These are phyloP conservation scores for Cyanoramphus novaezelandiae DNA, from an alignment of 2,113 vertebrate species.

Conservation along the genomic window DNA sequence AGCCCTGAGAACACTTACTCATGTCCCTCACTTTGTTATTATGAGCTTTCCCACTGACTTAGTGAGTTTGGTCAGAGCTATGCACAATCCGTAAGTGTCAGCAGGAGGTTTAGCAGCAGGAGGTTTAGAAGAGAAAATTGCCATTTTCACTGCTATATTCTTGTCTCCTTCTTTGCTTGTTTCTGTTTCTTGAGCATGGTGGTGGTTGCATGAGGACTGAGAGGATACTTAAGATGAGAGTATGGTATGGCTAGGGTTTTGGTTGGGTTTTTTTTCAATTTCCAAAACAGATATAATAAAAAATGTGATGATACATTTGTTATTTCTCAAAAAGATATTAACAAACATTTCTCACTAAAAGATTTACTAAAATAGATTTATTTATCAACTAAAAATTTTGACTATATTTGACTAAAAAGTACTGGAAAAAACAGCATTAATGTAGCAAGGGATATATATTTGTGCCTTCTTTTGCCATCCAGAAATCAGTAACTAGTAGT, in stretches of 20 bases:
- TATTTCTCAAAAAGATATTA: not conserved
- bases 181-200: not conserved
- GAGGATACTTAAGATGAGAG: not conserved
- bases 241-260: not conserved
- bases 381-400: not conserved
- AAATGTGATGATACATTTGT: not conserved
- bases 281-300: not conserved
- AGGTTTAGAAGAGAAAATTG: not conserved
- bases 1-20: not conserved
- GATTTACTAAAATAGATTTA: not conserved
- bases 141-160: not conserved
- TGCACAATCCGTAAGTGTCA: not conserved
- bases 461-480: not conserved
- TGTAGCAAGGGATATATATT: not conserved
- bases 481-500: not conserved
- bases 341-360: not conserved
- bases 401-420: not conserved
- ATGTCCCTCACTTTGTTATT: not conserved
- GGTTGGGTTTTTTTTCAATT: not conserved
- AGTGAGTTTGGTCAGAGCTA: not conserved
- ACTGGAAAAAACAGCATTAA: not conserved
- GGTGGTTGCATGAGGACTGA: not conserved
- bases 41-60: not conserved
- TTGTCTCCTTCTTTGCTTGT: not conserved
- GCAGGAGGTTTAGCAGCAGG: not conserved